Evolutionary conservation across 2,113 vertebrate species (phyloP), one percentile per base, ranked within the genome.

Genomic region (Ptychochromis oligacanthus): DNA sequence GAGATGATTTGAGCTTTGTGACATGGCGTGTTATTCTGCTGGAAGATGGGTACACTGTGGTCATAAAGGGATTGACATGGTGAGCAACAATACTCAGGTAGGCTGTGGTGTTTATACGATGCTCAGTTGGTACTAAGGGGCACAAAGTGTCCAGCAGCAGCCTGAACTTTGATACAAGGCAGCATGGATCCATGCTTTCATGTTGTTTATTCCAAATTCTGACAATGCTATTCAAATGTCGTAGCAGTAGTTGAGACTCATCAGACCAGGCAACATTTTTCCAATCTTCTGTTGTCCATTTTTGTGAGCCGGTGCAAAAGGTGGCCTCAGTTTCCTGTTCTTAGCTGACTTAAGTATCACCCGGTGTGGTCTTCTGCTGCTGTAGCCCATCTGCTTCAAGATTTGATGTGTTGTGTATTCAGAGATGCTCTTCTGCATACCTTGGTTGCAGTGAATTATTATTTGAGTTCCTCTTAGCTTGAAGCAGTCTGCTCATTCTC

Each of bases 331-430:
- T 67, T 67, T 67, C 22, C 64, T 67, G 10, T 26, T 67, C 64
- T 26, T 46, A n/a, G n/a, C n/a, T n/a, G n/a, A n/a, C n/a, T n/a
- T n/a, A n/a, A n/a, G n/a, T n/a, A n/a, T n/a, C n/a, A n/a, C 28
- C 28, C 28, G 28, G 64, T 70, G 1, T 49, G 40, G 64, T 70
- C 22, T 70, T 70, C 40, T 70, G 26, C 40, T 70, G 24, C 64
- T 67, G 22, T 49, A 49, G 3, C 26, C 22, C 40, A 26, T 28
- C 64, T 67, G 0, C 9, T 49, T 67, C 64, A 67, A 46, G 40
- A 4, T 31, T 31, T 4, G 28, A 31, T 4, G 64, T 24, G 5
- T 46, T 49, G 40, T 49, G 22, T 13, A 49, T 70, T 15, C 40
- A 70, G 64, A 70, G 46, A 20, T 0, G 15, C 24, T 70, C 24